Base-by-base conservation (phyloP, 2,888 invertebrate species). In the Conus canariensis region DNA sequence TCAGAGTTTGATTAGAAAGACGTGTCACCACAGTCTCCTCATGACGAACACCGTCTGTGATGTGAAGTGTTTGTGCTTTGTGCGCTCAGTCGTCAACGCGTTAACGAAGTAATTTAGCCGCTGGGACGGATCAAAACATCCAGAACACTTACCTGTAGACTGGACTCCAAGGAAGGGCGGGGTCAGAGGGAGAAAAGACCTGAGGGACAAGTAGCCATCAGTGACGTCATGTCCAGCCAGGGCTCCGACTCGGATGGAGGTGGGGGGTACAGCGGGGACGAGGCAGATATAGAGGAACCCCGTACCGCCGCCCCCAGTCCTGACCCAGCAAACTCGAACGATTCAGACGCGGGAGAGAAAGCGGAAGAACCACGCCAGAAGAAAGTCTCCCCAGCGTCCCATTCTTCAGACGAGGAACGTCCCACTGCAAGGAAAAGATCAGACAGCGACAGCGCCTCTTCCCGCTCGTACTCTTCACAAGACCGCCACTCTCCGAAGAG, bases 161-260 rank as follows among this genome's bases (percentile, higher is more conserved):
- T 64, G 64, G 64, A 64, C 16, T 64, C 10, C 64, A 3, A 70
- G 22, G 22, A 70, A 5, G 22, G 22, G 22, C 19, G 70, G 22
- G 70, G n/a, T 22, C 22, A 87, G 74, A 70, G n/a, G 22, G 25
- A 86, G 45, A 30, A 22, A 64, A 7, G 70, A 8, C 8, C 19
- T 1, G 4, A 70, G 70, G 8, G 70, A 5, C 22, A 22, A 22
- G n/a, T 0, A 58, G 56, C 22, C 82, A 9, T 30, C 12, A 6
- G 56, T 83, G 82, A 83, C 82, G 56, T 56, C 82, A 83, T 83
- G 82, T 83, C 82, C 82, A 83, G 82, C 9, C 16, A 25, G 77
- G 30, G 30, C 10, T 9, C 10, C 25, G 70, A 22, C 19, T 8
- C 8, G n/a, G 77, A 19, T 25, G 30, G 58, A 19, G 85, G 85